Base-by-base conservation (phyloP, 2,888 invertebrate genomes). In the Phalangium opilio region DNA sequence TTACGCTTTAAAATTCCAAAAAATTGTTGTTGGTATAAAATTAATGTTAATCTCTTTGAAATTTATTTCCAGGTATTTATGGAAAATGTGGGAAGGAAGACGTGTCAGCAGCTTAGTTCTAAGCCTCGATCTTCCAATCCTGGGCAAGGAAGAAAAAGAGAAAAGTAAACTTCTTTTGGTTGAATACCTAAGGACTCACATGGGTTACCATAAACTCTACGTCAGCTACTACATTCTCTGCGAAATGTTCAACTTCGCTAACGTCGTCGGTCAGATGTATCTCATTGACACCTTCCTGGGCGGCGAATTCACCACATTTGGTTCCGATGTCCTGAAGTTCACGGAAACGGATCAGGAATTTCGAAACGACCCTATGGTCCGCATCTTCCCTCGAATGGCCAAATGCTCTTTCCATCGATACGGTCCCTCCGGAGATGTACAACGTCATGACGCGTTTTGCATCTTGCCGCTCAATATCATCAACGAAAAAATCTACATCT, bases 401-500 rank as follows among this genome's bases (percentile, higher is more conserved):
- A 89, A 89, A 65, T 89, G 89, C 63, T 84, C 82, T 53, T 89
- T 89, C 77, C 83, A 83, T 70, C 85, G 85, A 67, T 86, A 73
- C 63, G 87, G 89, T 71, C 75, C 85, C 17, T 82, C 85, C 14
- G 89, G 89, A 42, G 75, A 82, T 8, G 77, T 86, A 51, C 85
- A 87, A 68, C 81, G 74, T 59, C 80, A 83, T 67, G 89, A 82
- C 63, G 82, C 86, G 0, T 73, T 89, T 32, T 89, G 89, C 62
- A 75, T 89, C n/a, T 72, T 89, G 35, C 86, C 87, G 1, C 70
- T 87, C 56, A 89, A 89, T 65, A 86, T 89, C 58, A 74, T 89
- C 50, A 89, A 89, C 67, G 89, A 89, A 67, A 89, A 89, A 69
- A 86, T 89, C 60, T 89, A 83, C 71, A 84, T 89, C 61, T 85